phyloP scores from a whole-genome alignment of 2,888 invertebrate genomes.

The Trisateles emortualis region DNA sequence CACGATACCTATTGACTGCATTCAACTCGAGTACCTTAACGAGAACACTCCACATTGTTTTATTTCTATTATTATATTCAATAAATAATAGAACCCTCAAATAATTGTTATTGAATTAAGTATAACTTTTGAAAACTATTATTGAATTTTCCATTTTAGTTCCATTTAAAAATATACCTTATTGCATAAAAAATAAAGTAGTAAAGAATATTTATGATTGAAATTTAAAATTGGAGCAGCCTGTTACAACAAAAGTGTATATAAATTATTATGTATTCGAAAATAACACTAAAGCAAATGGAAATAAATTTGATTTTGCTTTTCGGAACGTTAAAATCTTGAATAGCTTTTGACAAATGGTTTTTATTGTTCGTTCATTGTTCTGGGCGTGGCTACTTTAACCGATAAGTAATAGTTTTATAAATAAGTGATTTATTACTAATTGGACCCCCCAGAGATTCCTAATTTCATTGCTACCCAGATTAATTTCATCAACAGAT shows the following conservation, averaged over 20 bases:
- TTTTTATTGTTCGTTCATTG: conserved; percentile 36
- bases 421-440: conserved; percentile 36
- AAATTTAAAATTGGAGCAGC: neutral
- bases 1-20: conserved; percentile 53
- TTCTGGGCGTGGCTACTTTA: conserved; percentile 46
- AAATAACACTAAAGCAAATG: conserved; percentile 9
- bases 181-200: neutral
- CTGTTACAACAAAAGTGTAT: too few species aligned
- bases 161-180: neutral
- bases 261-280: neutral
- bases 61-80: conserved; percentile 42
- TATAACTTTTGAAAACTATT: conserved; percentile 12
- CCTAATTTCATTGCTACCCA: neutral
- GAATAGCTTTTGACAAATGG: conserved; percentile 18
- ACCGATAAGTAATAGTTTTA: conserved; percentile 40
- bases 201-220: neutral
- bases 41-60: conserved; percentile 45
- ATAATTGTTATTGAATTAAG: conserved; percentile 20
- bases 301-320: conserved; percentile 16
- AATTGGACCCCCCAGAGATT: conserved; percentile 26
- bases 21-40: conserved; percentile 33
- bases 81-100: conserved; percentile 28
- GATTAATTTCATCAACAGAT: neutral
- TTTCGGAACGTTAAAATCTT: neutral
- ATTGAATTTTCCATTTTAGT: neutral